A percentile compares a stretch with the other conserved stretches of the same genome.
These are phyloP conservation scores for Agrotis clavis DNA, from an alignment of 2,888 invertebrate species.

Conservation along the genomic window DNA sequence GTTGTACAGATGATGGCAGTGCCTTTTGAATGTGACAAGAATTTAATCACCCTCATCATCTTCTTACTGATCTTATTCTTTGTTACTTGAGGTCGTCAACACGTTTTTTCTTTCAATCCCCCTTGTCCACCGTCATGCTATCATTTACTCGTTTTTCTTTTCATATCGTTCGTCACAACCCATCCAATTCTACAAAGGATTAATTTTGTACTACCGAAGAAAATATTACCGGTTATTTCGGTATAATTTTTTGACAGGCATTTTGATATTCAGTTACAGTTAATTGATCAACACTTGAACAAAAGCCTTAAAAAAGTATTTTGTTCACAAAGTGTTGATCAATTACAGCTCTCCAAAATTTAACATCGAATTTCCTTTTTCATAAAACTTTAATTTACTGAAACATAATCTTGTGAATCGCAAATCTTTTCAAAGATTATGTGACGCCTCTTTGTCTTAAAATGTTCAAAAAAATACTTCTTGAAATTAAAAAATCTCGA, in stretches of 20 bases:
- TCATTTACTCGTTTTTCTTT: too few relatives aligned
- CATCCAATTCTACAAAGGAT: slow-evolving; percentile 7
- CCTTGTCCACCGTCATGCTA: too few relatives aligned
- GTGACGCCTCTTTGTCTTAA: slow-evolving; percentile 18
- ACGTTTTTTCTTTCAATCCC: too few relatives aligned
- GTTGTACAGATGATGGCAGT: not conserved
- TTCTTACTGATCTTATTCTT: too few relatives aligned
- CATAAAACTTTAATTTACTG: slow-evolving; percentile 28
- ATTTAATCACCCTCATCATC: too few relatives aligned
- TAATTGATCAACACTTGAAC: slow-evolving; percentile 36
- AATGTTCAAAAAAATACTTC: not conserved
- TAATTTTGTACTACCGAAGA: not conserved
- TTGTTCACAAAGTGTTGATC: too few relatives aligned
- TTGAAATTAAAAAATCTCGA: not conserved
- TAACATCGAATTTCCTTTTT: slow-evolving; percentile 24
- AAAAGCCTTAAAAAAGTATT: slow-evolving; percentile 4
- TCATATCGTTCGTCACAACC: too few relatives aligned
- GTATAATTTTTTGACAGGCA: slow-evolving; percentile 13
- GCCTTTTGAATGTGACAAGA: too few relatives aligned
- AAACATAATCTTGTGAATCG: slow-evolving; percentile 17
- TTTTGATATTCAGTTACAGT: slow-evolving; percentile 28
- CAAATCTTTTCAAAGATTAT: slow-evolving; percentile 27
- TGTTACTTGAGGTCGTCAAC: too few relatives aligned
- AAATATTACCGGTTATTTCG: not conserved
- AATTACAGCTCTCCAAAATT: slow-evolving; percentile 4